Conservation (phyloP, 1,140 invertebrate genomes). For the Drosophila ogumai region DNA sequence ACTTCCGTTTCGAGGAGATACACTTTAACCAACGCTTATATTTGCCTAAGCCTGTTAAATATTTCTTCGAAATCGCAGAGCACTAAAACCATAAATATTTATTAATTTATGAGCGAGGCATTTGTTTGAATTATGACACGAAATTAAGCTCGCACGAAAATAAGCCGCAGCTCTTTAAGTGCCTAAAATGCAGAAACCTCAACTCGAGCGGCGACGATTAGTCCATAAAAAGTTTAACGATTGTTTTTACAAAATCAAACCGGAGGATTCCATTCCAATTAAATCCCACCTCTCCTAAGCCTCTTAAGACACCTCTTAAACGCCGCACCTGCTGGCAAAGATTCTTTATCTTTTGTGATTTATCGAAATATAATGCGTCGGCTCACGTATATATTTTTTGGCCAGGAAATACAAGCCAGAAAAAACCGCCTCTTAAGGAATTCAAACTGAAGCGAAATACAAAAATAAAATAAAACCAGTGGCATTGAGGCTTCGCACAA, state of each 20-base stretch:
- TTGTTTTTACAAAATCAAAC: conserved; percentile 19
- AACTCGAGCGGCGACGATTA: background rate
- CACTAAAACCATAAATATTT: conserved; percentile 46
- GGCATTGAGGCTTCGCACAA: conserved; percentile 69
- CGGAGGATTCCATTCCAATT: conserved; percentile 4
- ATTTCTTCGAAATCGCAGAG: conserved; percentile 25
- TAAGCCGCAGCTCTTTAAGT: conserved; percentile 24
- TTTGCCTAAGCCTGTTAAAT: conserved; percentile 46
- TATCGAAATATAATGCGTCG: conserved; percentile 50
- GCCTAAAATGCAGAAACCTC: conserved; percentile 3
- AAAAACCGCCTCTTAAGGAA: conserved; percentile 46
- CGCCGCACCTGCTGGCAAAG: conserved; percentile 30
- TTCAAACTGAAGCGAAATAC: conserved; percentile 29
- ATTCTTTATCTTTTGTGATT: conserved; percentile 42
- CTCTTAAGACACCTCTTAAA: conserved; percentile 25
- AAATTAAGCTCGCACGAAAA: conserved; percentile 34
- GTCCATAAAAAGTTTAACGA: conserved; percentile 15
- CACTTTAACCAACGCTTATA: conserved; percentile 40
- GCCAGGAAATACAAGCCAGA: conserved; percentile 42
- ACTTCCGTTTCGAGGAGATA: conserved; percentile 46
- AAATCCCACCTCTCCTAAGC: conserved; percentile 9
- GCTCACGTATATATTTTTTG: conserved; percentile 21
- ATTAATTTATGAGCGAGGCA: conserved; percentile 39
- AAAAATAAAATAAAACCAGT: conserved; percentile 61
- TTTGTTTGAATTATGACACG: conserved; percentile 56